phyloP scores from a whole-genome alignment of 1,140 invertebrate species.

The Ceratoteleas bidentatus region DNA sequence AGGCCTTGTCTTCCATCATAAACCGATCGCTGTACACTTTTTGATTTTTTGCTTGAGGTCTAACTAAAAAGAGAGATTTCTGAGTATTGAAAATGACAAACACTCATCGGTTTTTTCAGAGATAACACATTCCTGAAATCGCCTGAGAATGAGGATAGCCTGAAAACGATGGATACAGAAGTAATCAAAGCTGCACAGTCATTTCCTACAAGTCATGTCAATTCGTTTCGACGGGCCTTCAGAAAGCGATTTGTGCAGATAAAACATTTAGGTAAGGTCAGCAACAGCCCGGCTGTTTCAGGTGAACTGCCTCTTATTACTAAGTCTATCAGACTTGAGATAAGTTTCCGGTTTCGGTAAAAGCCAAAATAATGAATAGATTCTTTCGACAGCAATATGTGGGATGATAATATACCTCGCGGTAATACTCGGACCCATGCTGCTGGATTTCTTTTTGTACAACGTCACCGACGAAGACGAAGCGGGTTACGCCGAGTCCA shows the following conservation, averaged over 20 bases:
- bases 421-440: conserved; percentile 70
- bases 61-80: no score
- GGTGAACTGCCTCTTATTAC: no score
- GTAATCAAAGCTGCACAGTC: neutral
- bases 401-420: conserved; percentile 69
- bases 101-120: no score
- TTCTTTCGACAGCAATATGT: conserved; percentile 68
- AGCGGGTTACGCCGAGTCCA: conserved; percentile 68
- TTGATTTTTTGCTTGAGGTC: no score
- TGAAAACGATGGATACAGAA: neutral
- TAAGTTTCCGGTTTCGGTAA: no score
- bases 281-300: no score
- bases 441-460: conserved; percentile 72
- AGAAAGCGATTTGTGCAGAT: conserved; percentile 16
- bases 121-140: no score
- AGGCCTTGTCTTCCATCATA: conserved; percentile 72
- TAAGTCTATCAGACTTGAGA: no score
- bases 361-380: conserved; percentile 8
- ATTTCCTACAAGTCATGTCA: neutral
- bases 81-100: no score
- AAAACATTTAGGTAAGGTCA: conserved; percentile 29
- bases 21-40: conserved; percentile 34
- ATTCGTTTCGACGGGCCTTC: neutral
- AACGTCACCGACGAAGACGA: conserved; percentile 69
- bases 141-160: no score